Evolutionary conservation across 2,888 invertebrate genomes (phyloP).

Genomic region (Phyllotreta cruciferae): DNA sequence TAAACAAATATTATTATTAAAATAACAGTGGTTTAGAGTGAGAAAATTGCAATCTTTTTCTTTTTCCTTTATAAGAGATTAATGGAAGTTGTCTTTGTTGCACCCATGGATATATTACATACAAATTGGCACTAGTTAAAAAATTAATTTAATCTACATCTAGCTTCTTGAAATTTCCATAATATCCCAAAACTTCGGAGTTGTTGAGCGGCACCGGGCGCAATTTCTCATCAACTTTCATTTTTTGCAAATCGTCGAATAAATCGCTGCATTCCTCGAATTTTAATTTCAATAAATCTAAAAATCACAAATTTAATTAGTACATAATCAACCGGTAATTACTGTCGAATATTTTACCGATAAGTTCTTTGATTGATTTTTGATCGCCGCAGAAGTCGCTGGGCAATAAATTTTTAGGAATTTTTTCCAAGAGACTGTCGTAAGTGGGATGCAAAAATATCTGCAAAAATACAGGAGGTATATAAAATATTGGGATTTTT

Average conservation of each 20-base stretch:
- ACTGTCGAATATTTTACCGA: constrained; percentile 11
- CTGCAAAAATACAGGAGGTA: constrained; percentile 1
- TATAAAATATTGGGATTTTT: neutral
- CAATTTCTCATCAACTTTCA: constrained; percentile 41
- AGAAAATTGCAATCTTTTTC: too few species aligned
- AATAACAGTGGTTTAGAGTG: too few species aligned
- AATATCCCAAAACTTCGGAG: constrained; percentile 44
- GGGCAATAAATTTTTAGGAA: constrained; percentile 24
- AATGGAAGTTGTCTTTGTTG: too few species aligned
- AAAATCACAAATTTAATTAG: constrained; percentile 1
- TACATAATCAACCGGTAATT: neutral
- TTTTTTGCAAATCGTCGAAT: constrained; percentile 40
- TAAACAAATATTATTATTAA: too few species aligned
- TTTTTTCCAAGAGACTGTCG: constrained; percentile 13
- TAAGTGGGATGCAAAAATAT: constrained; percentile 2
- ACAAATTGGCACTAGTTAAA: too few species aligned
- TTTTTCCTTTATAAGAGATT: too few species aligned
- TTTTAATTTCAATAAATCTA: constrained; percentile 42
- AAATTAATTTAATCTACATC: constrained; percentile 35
- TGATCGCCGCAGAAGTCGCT: constrained; percentile 29
- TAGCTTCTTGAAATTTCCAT: constrained; percentile 47
- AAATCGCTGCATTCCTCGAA: constrained; percentile 39
- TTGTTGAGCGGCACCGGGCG: constrained; percentile 39
- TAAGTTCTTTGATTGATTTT: constrained; percentile 22
- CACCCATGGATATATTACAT: too few species aligned